Base-by-base conservation (phyloP, 2,888 invertebrate genomes). In the Eristalinus aeneus region DNA sequence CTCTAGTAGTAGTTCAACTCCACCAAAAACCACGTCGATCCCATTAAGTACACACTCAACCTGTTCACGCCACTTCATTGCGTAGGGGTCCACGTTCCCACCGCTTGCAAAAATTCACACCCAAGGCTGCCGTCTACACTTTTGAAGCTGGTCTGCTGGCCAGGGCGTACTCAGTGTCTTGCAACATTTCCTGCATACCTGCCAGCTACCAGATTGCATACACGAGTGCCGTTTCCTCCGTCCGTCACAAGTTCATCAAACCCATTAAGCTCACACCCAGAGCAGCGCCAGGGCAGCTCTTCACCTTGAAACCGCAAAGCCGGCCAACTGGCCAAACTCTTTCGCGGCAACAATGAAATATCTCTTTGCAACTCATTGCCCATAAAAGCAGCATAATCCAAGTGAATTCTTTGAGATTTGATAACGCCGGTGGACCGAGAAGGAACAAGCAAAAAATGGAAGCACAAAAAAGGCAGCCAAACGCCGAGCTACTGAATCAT, bases 321-420 rank as follows among this genome's bases (percentile, higher is more conserved):
- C n/a, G n/a, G n/a, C 46, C 31, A 56, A 64, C 54, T 56, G 54
- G 39, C 36, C 53, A 23, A n/a, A 46, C 39, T 60, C 60, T 39
- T 36, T 27, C 56, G 12, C 22, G 58, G 23, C 65, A 79, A 36
- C 67, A 78, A 65, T 72, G 64, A 53, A 78, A 53, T 56, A 20
- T 46, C 61, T 31, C 34, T 23, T 54, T 27, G 31, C 60, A 71
- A 27, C 71, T 71, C 67, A 56, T 46, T 32, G 39, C 58, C 69
- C 71, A 64, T 71, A 79, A 79, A 72, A 79, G 9, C 34, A 72
- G 58, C 71, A 78, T 72, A 78, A 65, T 20, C 22, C 64, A 1
- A 16, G 54, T n/a, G 63, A 65, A 58, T 65, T 77, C 77, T 64
- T 31, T 23, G 31, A 64, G 64, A 72, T 78, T 65, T 78, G 79